Percentiles rank a stretch among this genome's conserved stretches.
These are phyloP conservation scores for Dendroctonus valens DNA, from an alignment of 1,140 invertebrate genomes.

Conservation along the genomic window DNA sequence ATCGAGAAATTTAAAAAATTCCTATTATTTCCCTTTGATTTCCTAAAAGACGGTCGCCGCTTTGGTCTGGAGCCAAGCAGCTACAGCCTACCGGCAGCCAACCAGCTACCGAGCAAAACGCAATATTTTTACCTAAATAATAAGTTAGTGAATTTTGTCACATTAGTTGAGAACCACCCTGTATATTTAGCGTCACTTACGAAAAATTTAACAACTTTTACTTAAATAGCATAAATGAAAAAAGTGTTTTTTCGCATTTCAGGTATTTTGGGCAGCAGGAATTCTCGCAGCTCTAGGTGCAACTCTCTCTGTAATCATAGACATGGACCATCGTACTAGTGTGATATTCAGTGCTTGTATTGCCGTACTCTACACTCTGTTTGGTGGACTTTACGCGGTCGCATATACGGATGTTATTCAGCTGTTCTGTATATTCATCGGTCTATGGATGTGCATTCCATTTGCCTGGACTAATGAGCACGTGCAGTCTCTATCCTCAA, in stretches of 20 bases:
- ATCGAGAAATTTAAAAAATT: no score
- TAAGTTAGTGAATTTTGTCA: no score
- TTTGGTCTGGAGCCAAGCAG: no score
- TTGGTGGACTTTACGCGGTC: conserved; percentile 96
- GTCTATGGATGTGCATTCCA: conserved; percentile 97
- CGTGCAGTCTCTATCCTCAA: conserved; percentile 73
- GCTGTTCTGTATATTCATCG: conserved; percentile 97
- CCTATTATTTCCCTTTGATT: no score
- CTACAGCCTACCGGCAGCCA: no score
- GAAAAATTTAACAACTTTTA: no score
- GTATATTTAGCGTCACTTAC: no score
- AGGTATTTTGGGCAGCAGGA: conserved; percentile 49
- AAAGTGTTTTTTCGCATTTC: not conserved
- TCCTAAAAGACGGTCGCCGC: no score
- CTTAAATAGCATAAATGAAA: no score
- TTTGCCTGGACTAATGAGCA: conserved; percentile 88
- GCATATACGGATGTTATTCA: conserved; percentile 99
- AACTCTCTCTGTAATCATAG: conserved; percentile 93
- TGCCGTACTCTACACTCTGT: conserved; percentile 95
- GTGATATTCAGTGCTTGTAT: conserved; percentile 95
- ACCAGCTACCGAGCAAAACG: no score
- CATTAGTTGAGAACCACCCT: no score
- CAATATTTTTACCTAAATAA: no score
- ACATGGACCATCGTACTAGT: conserved; percentile 88
- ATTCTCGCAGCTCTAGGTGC: conserved; percentile 64